Base-by-base conservation (phyloP, 2,797 vertebrate species). In the Crocidura indochinensis region DNA sequence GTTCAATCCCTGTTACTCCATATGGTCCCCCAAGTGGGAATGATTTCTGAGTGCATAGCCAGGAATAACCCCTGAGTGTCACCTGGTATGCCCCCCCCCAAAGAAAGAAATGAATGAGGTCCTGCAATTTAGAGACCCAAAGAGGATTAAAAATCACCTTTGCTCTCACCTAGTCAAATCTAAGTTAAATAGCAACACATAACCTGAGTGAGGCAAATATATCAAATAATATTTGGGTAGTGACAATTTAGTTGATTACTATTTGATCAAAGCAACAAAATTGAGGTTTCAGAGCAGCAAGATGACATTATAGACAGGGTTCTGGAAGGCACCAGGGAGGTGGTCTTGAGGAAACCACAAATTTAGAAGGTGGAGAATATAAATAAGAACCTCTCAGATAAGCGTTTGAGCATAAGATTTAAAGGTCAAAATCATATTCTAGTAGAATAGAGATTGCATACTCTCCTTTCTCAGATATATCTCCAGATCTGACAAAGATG, bases 81-180 rank as follows among this genome's bases (percentile, higher is more conserved):
- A n/a, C n/a, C n/a, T n/a, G n/a, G n/a, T n/a, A n/a, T n/a, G n/a
- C n/a, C n/a, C n/a, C n/a, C n/a, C n/a, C n/a, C n/a, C n/a, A n/a
- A n/a, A n/a, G n/a, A n/a, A n/a, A n/a, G n/a, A 82, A 74, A 67
- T 81, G n/a, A 81, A 49, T 49, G 79, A 79, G 29, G 20, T 14
- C 19, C 8, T 44, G 29, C 1, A n/a, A 20, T 12, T 1, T 9
- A 84, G 75, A 49, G 62, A 53, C 51, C 29, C 49, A 65, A 64
- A 62, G 26, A 93, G 6, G 12, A 31, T 49, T 46, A 31, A 31
- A 27, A 9, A 49, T 15, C 80, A 65, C 24, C 64, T 49, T 31
- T 84, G n/a, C 4, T 68, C 53, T 67, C 11, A 14, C 72, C 7
- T 26, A 76, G 11, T 64, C 24, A 82, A 10, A 38, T 47, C 62